Evolutionary conservation across 2,888 invertebrate genomes (phyloP), one percentile per base, ranked within the genome.

Genomic region (Chrysotoxum bicinctum): DNA sequence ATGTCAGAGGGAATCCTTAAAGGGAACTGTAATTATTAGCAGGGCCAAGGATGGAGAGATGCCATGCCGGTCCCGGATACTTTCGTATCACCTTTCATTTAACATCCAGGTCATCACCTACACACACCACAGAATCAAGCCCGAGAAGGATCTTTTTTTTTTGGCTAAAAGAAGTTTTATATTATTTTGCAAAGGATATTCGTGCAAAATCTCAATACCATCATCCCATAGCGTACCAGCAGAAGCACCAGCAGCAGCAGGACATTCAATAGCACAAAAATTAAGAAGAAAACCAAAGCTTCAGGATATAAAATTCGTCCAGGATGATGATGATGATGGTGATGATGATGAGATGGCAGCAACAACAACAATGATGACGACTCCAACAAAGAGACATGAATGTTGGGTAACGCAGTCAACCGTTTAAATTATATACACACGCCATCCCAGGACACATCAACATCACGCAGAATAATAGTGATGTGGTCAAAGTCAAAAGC

Each of bases 51-150:
- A 56, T 74, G 60, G 54, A 56, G 76, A 68, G 23, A n/a, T 54
- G 60, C 60, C 60, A 60, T 85, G 54, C 69, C 37, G 69, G 69
- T 50, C 80, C 74, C 62, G 66, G 80, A 75, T 69, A 54, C 80
- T 68, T 72, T 58, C 66, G 64, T 85, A 85, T 85, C 81, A 85
- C 85, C 81, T 85, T 85, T 85, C 85, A 81, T 81, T 85, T 85
- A 85, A 81, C 85, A 85, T 85, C 85, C 85, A 85, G 85, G 85
- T 85, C 85, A 81, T 77, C 81, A 62, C 72, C 76, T 75, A 80
- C 54, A 40, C 54, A 40, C 74, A 66, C 37, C 35, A 35, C 35
- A 32, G 12, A 26, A 62, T 43, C 26, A 62, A 26, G 19, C 30
- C 19, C 30, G 12, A 10, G 32, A 80, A 21, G 43, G 50, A 68